Evolutionary conservation across 2,113 vertebrate genomes (phyloP).

Genomic region (Salvelinus namaycush): DNA sequence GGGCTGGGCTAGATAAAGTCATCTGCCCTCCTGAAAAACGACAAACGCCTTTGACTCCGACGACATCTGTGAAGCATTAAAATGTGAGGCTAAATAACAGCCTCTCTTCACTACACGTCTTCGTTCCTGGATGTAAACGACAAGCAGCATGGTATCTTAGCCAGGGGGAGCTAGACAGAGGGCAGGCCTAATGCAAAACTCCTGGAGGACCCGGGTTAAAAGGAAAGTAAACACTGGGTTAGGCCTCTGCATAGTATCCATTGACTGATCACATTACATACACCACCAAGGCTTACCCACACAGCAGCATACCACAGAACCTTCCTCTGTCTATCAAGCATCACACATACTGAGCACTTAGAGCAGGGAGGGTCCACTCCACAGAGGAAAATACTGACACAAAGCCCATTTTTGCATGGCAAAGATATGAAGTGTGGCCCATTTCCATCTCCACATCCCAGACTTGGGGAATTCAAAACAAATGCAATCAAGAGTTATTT

Average conservation of each 20-base stretch:
- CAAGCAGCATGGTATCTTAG: background rate
- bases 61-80: constrained; percentile 53
- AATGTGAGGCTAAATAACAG: constrained; percentile 11
- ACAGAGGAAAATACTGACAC: no score
- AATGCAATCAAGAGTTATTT: no score
- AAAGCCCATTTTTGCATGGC: no score
- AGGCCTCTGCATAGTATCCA: background rate
- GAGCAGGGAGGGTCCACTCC: background rate
- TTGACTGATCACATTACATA: constrained; percentile 1
- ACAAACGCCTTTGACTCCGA: constrained; percentile 11
- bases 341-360: background rate
- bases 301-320: background rate
- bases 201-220: constrained; percentile 31
- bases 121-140: background rate
- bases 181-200: constrained; percentile 53
- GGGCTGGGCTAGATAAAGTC: background rate
- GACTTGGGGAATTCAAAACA: no score
- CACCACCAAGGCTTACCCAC: background rate
- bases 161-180: background rate
- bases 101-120: constrained; percentile 3
- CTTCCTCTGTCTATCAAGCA: background rate
- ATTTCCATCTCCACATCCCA: no score
- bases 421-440: no score
- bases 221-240: background rate
- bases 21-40: background rate